Conservation (phyloP, 2,113 vertebrate genomes). For the Mesitornis unicolor region DNA sequence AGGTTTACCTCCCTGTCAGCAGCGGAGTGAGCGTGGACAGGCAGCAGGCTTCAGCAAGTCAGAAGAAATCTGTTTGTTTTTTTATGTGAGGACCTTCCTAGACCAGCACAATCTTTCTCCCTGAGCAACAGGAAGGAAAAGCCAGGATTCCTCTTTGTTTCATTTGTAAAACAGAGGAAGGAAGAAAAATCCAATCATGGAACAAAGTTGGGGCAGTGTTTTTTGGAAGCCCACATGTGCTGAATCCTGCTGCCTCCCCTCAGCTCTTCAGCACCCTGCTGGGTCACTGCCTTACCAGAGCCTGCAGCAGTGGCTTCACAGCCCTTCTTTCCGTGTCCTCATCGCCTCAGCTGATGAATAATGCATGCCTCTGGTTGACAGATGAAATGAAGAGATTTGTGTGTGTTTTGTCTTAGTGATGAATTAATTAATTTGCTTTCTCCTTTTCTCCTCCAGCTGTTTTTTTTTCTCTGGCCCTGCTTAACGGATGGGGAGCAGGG, state of each 20-base stretch:
- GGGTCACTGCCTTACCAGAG: conserved; percentile 28
- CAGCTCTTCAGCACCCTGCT: conserved; percentile 3
- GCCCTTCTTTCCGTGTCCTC: conserved; percentile 39
- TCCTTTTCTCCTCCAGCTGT: neutral
- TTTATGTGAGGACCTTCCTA: neutral
- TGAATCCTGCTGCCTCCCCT: neutral
- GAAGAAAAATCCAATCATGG: neutral
- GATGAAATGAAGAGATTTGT: conserved; percentile 74
- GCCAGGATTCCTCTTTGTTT: neutral
- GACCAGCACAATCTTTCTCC: neutral
- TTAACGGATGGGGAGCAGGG: neutral
- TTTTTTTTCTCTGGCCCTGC: neutral
- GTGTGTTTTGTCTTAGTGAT: conserved; percentile 56
- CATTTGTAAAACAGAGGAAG: neutral
- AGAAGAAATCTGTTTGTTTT: neutral
- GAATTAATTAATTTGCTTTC: conserved; percentile 69
- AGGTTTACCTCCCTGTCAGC: neutral
- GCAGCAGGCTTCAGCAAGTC: neutral
- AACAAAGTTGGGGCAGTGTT: neutral
- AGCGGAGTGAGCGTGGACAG: neutral
- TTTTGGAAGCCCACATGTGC: neutral
- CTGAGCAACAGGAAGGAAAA: neutral
- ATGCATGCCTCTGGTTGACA: conserved; percentile 56
- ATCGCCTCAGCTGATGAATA: conserved; percentile 63
- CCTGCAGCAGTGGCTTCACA: conserved; percentile 17